These are phyloP conservation scores for Laothoe populi DNA, from an alignment of 2,888 invertebrate species.

Conservation along the genomic window DNA sequence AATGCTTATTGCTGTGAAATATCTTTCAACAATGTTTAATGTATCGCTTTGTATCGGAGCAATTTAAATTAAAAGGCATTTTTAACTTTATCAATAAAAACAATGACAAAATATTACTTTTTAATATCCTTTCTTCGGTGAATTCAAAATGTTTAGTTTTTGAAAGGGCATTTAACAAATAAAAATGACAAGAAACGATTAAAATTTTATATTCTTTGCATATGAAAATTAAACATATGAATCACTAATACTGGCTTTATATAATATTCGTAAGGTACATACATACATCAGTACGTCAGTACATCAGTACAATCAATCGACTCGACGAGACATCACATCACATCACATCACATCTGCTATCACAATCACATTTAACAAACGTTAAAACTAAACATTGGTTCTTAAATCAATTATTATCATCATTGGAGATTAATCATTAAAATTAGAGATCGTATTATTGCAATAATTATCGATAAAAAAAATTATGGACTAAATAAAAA, in stretches of 20 bases:
- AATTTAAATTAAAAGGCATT: slow-evolving; percentile 17
- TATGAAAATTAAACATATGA: slow-evolving; percentile 21
- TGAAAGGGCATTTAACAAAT: not conserved
- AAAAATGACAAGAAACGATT: slow-evolving; percentile 9
- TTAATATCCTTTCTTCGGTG: slow-evolving; percentile 7
- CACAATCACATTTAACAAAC: slow-evolving; percentile 31
- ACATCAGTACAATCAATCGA: too few species aligned
- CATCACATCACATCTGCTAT: slow-evolving; percentile 12
- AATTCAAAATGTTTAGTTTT: too few species aligned
- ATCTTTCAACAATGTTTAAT: slow-evolving; percentile 14
- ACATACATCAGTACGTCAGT: slow-evolving; percentile 9
- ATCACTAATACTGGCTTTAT: slow-evolving; percentile 33
- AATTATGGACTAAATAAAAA: too few species aligned
- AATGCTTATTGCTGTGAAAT: slow-evolving; percentile 18
- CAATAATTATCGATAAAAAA: slow-evolving; percentile 18
- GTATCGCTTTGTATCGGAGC: slow-evolving; percentile 16
- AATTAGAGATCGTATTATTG: slow-evolving; percentile 34
- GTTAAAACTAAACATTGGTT: slow-evolving; percentile 12
- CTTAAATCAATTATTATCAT: slow-evolving; percentile 18
- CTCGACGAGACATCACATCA: not conserved
- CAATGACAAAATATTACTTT: slow-evolving; percentile 13
- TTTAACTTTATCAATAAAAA: slow-evolving; percentile 25
- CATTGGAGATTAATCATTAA: not conserved
- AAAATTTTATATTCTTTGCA: slow-evolving; percentile 13
- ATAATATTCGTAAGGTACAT: slow-evolving; percentile 16